These are phyloP conservation scores for Gallinago media DNA, from an alignment of 2,113 vertebrate genomes.

Conservation along the genomic window DNA sequence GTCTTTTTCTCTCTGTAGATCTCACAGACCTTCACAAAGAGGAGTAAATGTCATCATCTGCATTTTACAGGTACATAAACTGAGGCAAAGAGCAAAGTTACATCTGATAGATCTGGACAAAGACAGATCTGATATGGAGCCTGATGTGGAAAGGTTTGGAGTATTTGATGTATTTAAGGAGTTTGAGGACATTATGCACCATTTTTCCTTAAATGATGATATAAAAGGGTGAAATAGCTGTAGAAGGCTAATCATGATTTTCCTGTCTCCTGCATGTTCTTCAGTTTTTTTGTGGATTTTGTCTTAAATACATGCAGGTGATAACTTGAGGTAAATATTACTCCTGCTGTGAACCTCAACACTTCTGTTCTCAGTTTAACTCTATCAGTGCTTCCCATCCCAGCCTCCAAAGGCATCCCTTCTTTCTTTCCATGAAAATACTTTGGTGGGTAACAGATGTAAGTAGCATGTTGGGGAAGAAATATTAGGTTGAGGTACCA, in stretches of 20 bases:
- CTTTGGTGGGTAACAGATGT: neutral
- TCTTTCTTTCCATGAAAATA: neutral
- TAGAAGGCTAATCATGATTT: neutral
- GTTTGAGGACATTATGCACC: neutral
- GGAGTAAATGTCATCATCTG: neutral
- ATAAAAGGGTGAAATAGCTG: neutral
- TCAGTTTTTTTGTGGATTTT: neutral
- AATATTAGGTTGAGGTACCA: neutral
- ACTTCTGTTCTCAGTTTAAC: neutral
- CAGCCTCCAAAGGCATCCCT: neutral
- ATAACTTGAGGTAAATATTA: neutral
- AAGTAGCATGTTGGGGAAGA: neutral
- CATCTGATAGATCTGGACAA: neutral
- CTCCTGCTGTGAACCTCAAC: neutral
- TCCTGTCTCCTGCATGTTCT: neutral
- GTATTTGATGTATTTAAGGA: neutral
- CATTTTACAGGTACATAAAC: neutral
- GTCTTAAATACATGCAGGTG: neutral
- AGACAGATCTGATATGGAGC: neutral
- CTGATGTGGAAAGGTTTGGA: neutral
- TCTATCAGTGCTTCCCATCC: neutral
- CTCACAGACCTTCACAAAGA: neutral
- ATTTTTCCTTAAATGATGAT: neutral
- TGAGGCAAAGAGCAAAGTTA: neutral
- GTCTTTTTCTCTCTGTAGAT: neutral